Base-by-base conservation (phyloP, 2,888 invertebrate genomes). In the Linnaemya tessellans region DNA sequence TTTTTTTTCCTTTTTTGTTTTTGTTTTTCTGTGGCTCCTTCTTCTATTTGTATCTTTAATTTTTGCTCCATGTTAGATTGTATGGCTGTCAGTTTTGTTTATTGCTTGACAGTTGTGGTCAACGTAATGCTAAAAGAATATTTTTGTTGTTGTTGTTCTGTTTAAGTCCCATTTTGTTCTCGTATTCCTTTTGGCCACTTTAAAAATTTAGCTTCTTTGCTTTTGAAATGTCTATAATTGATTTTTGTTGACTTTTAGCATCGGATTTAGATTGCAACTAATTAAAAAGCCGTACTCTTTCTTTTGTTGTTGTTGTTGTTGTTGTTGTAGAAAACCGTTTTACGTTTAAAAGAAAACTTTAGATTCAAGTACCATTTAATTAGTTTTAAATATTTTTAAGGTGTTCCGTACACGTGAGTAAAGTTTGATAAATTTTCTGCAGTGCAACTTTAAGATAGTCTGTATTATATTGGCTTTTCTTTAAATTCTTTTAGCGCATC, bases 91-190 rank as follows among this genome's bases (percentile, higher is more conserved):
- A 82, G 70, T 49, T 82, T 77, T 82, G 75, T 82, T 82, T 82
- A 82, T 82, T 75, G 75, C 46, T 64, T 75, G 74, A 75, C 74
- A 75, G 75, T 75, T 80, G 80, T 67, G 80, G 74, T 60, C 74
- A 67, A 74, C 41, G 80, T 49, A 67, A 38, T 60, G 15, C 65
- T 22, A 65, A 73, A 73, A 13, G 35, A 80, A 64, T 38, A 18
- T n/a, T 43, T 25, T 62, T 62, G 1, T 49, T 25, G 22, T 73
- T 46, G 25, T 3, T 30, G 30, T 41, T 38, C 54, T 60, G 7
- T 11, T 13, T 41, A 11, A 41, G 41, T 49, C 41, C 8, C 25
- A 9, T 71, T 22, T 46, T 18, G 15, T n/a, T 58, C 51, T 22
- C 7, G 1, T 46, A 56, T 62, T 54, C 20, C 49, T 54, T 43